A percentile compares a stretch with the other conserved stretches of the same genome.
These are phyloP conservation scores for Empis stercorea DNA, from an alignment of 2,888 invertebrate genomes.

Conservation along the genomic window DNA sequence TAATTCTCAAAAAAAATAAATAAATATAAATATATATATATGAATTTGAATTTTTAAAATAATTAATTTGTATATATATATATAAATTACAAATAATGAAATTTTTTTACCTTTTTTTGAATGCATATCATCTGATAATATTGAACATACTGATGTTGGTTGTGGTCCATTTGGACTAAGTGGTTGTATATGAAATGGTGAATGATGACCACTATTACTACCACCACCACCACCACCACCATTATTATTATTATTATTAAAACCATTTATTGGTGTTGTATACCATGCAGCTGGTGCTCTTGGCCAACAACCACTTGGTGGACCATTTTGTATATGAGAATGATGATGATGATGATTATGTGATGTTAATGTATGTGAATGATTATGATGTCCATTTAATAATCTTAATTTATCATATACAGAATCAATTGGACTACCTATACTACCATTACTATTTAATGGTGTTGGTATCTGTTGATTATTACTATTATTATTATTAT, in stretches of 20 bases:
- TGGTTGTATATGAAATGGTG: not conserved
- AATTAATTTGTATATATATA: too few species aligned
- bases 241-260: not conserved
- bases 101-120: slow-evolving; percentile 16
- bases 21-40: too few species aligned
- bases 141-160: slow-evolving; percentile 8
- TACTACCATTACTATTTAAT: slow-evolving; percentile 27
- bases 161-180: not conserved
- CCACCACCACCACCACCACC: not conserved
- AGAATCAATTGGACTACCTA: slow-evolving; percentile 17
- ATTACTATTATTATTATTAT: too few species aligned
- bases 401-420: slow-evolving; percentile 32
- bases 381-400: slow-evolving; percentile 21
- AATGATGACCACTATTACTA: slow-evolving; percentile 1
- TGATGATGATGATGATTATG: slow-evolving; percentile 16
- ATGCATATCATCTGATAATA: slow-evolving; percentile 12
- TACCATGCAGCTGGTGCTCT: slow-evolving; percentile 31
- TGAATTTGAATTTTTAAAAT: too few species aligned
- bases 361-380: slow-evolving; percentile 12
- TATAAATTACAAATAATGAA: too few species aligned
- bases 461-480: slow-evolving; percentile 13
- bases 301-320: slow-evolving; percentile 22
- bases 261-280: slow-evolving; percentile 25
- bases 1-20: too few species aligned
- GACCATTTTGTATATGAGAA: slow-evolving; percentile 10